Conservation (phyloP, 2,113 vertebrate genomes). For the Labeo rohita region DNA sequence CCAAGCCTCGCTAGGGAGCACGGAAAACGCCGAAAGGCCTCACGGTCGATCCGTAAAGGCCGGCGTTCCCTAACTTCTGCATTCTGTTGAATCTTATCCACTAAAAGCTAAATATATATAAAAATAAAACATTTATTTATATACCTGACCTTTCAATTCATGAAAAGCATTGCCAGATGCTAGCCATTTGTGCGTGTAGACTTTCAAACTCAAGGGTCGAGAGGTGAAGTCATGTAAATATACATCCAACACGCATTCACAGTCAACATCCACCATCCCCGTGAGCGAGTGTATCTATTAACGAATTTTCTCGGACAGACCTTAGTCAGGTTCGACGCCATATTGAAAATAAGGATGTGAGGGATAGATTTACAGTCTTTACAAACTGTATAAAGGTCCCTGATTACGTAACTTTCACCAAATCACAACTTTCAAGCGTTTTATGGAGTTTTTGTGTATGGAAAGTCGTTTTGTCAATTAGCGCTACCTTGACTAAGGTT, state of each 20-base stretch:
- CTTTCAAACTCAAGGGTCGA: conserved; percentile 46
- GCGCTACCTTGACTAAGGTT: background rate
- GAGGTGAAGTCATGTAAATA: conserved; percentile 50
- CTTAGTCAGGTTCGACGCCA: background rate
- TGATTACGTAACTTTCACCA: background rate
- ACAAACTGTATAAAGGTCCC: background rate
- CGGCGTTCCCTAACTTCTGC: conserved; percentile 5
- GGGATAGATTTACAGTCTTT: background rate
- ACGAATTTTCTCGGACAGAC: background rate
- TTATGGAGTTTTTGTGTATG: too few relatives aligned
- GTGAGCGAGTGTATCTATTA: background rate
- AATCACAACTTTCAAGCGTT: background rate
- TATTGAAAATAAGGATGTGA: background rate
- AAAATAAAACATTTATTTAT: conserved; percentile 69
- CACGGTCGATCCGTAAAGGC: conserved; percentile 12
- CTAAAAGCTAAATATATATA: conserved; percentile 65
- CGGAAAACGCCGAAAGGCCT: background rate
- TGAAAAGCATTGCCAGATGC: conserved; percentile 68
- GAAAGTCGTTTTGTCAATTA: too few relatives aligned
- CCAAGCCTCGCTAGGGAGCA: background rate
- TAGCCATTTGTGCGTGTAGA: conserved; percentile 60
- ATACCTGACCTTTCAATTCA: conserved; percentile 68
- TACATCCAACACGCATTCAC: conserved; percentile 24
- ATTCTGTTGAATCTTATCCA: conserved; percentile 14
- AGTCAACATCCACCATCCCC: background rate